Evolutionary conservation across 2,113 vertebrate species (phyloP), one percentile per base, ranked within the genome.

Genomic region (Dryoscopus gambensis): DNA sequence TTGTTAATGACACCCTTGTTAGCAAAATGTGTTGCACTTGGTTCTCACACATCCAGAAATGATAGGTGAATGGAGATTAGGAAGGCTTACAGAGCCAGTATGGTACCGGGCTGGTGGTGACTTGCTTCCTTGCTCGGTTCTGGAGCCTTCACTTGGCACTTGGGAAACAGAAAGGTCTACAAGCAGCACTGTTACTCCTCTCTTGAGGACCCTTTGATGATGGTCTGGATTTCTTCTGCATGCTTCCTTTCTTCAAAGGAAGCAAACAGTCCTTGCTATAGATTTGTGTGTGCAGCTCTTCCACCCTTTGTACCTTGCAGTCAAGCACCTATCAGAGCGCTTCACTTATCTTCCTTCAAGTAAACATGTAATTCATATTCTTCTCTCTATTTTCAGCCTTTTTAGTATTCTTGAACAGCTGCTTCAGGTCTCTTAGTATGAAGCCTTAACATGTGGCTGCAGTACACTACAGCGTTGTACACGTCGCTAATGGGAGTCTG

Each of bases 241-340:
- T 1, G 0, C 11, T 86, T 82, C 20, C 16, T 59, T 73, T 74
- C 42, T 65, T 52, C 47, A 56, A 44, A 82, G 47, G 50, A 73
- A 73, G 14, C 9, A 40, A 49, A 14, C 8, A 85, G 12, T 46
- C 33, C 59, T 50, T 77, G 39, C 25, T 73, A 1, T 11, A 25
- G 44, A 25, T 24, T 8, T 12, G 13, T 10, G 12, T 1, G 3
- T 0, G 0, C 55, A 47, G 35, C 15, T 63, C 44, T 96, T 77
- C 24, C 16, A 33, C 1, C 0, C 1, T 3, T 47, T 53, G 19
- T 23, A 11, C 40, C 16, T 57, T 37, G 19, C 62, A 77, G 18
- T 39, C 12, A 69, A 62, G 47, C 13, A 63, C 33, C 2, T 4
- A 57, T 22, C 31, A 52, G 60, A 70, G 42, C 19, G 25, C 23